Evolutionary conservation across 2,113 vertebrate species (phyloP), one percentile per base, ranked within the genome.

Genomic region (Mohoua ochrocephala): DNA sequence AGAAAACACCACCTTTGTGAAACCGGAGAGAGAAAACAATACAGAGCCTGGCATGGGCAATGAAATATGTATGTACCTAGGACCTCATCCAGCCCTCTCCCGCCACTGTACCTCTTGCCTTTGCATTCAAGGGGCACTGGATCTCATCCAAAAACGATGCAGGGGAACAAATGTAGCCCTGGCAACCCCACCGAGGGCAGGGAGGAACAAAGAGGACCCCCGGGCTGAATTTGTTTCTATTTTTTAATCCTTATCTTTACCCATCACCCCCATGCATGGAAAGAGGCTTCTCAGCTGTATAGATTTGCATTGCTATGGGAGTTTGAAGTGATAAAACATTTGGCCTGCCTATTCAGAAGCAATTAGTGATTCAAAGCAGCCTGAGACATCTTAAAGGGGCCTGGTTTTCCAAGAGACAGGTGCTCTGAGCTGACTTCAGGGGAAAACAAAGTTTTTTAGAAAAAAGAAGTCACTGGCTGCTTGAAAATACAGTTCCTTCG

Each of bases 231-330:
- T 76, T 64, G 75, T 93, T 95, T 95, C 96, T 91, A 92, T 93
- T 93, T 95, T 95, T 91, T 95, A 97, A 94, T 92, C 88, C 92
- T 96, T 93, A 97, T 95, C 94, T 95, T 76, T 90, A 77, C 67
- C 85, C 92, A 93, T 94, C 85, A 83, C 81, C 65, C 88, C 75
- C 75, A 42, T 65, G 82, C 85, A 65, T 53, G 63, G 92, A 81
- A 81, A 95, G 90, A 89, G 84, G 87, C 82, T 93, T 68, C 94
- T 92, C 79, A 80, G 94, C 85, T 73, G 69, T 89, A 88, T 53
- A 80, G 94, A 97, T 96, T 93, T 96, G 94, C 95, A 95, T 97
- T 84, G 92, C 92, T 93, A 93, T 86, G 71, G 79, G 85, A 93
- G 92, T 49, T 54, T 76, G 79, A 83, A 96, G 95, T 61, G 85